These are phyloP conservation scores for Helicolenus hilgendorfi DNA, from an alignment of 2,797 vertebrate genomes.

Conservation along the genomic window DNA sequence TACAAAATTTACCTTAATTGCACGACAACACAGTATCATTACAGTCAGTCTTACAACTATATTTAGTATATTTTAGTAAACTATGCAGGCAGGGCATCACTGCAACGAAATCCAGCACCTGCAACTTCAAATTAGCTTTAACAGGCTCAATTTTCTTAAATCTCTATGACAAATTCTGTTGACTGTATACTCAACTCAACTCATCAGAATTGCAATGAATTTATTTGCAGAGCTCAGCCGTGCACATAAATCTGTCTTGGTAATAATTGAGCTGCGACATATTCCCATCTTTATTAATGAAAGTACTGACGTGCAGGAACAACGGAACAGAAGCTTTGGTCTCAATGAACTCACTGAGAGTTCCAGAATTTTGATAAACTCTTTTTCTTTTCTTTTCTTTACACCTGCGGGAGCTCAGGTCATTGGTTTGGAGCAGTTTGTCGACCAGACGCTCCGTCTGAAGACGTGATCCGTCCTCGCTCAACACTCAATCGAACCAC, in stretches of 20 bases:
- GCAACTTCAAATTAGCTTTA: not conserved
- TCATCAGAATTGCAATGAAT: not conserved
- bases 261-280: not conserved
- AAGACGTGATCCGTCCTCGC: not conserved
- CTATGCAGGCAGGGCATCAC: not conserved
- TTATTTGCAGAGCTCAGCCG: not conserved
- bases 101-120: not conserved
- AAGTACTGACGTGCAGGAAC: not conserved
- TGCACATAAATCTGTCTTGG: not conserved
- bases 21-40: constrained; percentile 2
- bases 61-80: not conserved
- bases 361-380: not conserved
- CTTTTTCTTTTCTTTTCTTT: not conserved
- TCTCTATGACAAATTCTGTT: not conserved
- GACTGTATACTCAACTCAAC: not conserved
- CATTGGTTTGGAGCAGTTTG: not conserved
- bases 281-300: not conserved
- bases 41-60: constrained; percentile 1
- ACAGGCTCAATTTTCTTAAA: not conserved
- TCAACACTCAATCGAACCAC: not conserved
- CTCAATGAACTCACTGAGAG: not conserved
- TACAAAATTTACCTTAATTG: constrained; percentile 4
- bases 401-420: not conserved
- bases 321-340: not conserved
- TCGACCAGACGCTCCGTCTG: not conserved